phyloP scores from a whole-genome alignment of 2,797 vertebrate species.

The Liparis tanakae region DNA sequence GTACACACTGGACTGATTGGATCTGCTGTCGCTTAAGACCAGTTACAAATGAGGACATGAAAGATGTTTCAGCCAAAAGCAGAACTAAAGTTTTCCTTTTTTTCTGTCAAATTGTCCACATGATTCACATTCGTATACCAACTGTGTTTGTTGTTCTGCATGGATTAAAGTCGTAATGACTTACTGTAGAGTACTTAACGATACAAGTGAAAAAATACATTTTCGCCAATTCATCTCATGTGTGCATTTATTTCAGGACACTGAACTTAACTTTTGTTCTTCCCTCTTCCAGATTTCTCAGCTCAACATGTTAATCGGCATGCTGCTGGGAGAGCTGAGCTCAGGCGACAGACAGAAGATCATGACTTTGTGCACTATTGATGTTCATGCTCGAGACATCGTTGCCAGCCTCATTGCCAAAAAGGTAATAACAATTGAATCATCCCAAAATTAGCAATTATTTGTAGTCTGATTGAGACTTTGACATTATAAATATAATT shows the following conservation, averaged over 20 bases:
- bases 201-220: slow-evolving; percentile 13
- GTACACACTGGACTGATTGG: slow-evolving; percentile 69
- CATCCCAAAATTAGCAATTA: not conserved
- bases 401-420: slow-evolving; percentile 84
- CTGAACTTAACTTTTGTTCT: slow-evolving; percentile 4
- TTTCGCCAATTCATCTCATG: not conserved
- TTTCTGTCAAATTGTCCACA: slow-evolving; percentile 10
- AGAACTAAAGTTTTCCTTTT: slow-evolving; percentile 57
- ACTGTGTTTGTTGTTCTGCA: not conserved
- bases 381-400: slow-evolving; percentile 85
- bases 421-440: slow-evolving; percentile 73
- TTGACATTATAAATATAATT: too few relatives aligned
- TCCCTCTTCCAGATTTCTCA: slow-evolving; percentile 79
- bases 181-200: slow-evolving; percentile 2
- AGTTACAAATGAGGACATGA: slow-evolving; percentile 71
- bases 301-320: slow-evolving; percentile 84
- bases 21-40: slow-evolving; percentile 68
- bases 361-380: slow-evolving; percentile 87
- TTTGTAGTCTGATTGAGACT: not conserved
- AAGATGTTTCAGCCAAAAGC: slow-evolving; percentile 66
- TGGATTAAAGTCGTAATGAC: slow-evolving; percentile 6
- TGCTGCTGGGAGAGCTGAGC: slow-evolving; percentile 85
- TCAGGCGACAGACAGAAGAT: slow-evolving; percentile 86
- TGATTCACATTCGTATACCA: not conserved
- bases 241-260: slow-evolving; percentile 42